Evolutionary conservation across 1,140 invertebrate species (phyloP).

Genomic region (Drosophila yakuba): DNA sequence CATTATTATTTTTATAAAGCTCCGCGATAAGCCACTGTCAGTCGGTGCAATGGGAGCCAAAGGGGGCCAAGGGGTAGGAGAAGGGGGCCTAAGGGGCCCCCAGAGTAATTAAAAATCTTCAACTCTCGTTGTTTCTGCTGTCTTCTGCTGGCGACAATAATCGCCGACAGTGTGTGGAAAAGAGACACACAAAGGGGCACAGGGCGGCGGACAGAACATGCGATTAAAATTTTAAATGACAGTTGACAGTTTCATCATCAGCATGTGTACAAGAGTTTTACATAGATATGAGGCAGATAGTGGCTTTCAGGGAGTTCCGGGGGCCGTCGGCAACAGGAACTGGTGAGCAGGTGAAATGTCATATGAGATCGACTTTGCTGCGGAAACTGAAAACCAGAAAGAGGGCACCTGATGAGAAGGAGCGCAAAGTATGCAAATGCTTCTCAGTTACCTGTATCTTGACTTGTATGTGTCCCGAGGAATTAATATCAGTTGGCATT

Average conservation of each 20-base stretch:
- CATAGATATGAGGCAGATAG: conserved; percentile 42
- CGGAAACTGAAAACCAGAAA: conserved; percentile 41
- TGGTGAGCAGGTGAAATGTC: conserved; percentile 60
- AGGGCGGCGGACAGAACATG: conserved; percentile 32
- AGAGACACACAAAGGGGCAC: conserved; percentile 3
- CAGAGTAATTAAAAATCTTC: conserved; percentile 54
- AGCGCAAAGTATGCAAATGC: not conserved
- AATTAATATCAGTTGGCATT: too few species aligned
- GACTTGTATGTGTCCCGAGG: too few species aligned
- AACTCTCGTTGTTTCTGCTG: conserved; percentile 27
- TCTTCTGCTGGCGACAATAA: conserved; percentile 36
- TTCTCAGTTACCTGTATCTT: too few species aligned
- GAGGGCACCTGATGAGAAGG: not conserved
- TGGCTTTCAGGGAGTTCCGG: not conserved
- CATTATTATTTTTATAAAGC: conserved; percentile 51
- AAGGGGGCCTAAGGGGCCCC: conserved; percentile 1
- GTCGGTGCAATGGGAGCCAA: not conserved
- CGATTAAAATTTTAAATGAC: conserved; percentile 65
- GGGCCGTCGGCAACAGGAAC: conserved; percentile 38
- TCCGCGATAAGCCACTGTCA: conserved; percentile 53
- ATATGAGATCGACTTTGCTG: conserved; percentile 44
- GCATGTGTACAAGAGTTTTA: conserved; percentile 54
- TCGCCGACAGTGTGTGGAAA: conserved; percentile 19
- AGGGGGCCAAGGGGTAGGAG: not conserved
- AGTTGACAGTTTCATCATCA: conserved; percentile 66